Evolutionary conservation across 2,113 vertebrate species (phyloP), one percentile per base, ranked within the genome.

Genomic region (Martes martes): DNA sequence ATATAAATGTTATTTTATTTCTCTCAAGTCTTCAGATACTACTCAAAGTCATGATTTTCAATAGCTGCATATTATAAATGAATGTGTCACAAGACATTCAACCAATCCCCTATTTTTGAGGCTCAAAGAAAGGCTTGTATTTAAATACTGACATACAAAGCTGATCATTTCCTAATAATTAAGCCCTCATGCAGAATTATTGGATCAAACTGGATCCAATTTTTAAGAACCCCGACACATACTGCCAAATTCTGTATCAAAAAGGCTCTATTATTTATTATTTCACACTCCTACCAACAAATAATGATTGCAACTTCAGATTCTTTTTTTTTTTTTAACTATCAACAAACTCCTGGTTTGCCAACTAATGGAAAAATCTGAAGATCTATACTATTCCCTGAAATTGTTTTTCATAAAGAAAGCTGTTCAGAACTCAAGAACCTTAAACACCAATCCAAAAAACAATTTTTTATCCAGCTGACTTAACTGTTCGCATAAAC

Each of bases 21-120:
- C 47, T 74, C 55, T 88, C 36, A 14, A 26, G 21, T 19, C 83
- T 87, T 89, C 21, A 47, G 57, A 28, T 69, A 76, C 7, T 76
- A 57, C 82, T 71, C 13, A 96, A 89, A 95, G 67, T 86, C 45
- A 82, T 87, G 6, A 86, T 39, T 76, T 93, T 95, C 59, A 85
- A 91, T 2, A 91, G 21, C 6, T 69, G 28, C 11, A 19, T 55
- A 71, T 15, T 95, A 36, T 69, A 7, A 90, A 73, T 11, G 23
- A 9, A 45, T 71, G 23, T 69, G 23, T 47, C 45, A 28, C 63
- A 94, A 59, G 9, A 52, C 79, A 85, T n/a, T 84, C 55, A 96
- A 59, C 2, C 50, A 78, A 73, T 26, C 11, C 3, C 7, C 28
- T 28, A n/a, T 42, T 84, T 93, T 65, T 82, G 33, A 83, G 52